A percentile compares a stretch with the other conserved stretches of the same genome.
These are phyloP conservation scores for Conomelus anceps DNA, from an alignment of 2,888 invertebrate species.

Conservation along the genomic window DNA sequence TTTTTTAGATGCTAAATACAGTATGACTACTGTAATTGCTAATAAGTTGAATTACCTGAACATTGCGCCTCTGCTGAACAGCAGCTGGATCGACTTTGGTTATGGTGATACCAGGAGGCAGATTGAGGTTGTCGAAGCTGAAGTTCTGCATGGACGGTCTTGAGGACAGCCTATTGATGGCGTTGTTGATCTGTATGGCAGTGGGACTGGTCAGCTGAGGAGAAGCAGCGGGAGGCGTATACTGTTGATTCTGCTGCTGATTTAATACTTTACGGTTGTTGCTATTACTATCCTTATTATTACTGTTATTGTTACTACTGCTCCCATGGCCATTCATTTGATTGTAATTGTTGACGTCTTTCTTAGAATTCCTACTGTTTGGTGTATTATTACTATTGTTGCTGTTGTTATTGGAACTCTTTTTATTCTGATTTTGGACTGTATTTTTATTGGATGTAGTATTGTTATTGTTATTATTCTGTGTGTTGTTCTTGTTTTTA, in stretches of 20 bases:
- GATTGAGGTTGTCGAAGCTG: conserved; percentile 51
- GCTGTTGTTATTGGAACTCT: conserved; percentile 7
- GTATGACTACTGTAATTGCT: neutral
- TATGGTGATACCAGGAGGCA: conserved; percentile 71
- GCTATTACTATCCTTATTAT: conserved; percentile 2
- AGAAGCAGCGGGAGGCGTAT: conserved; percentile 15
- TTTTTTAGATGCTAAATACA: no score
- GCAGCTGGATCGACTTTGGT: conserved; percentile 46
- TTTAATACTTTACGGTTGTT: conserved; percentile 17
- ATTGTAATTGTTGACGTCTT: conserved; percentile 17
- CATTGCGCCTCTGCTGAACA: conserved; percentile 36
- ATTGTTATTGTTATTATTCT: conserved; percentile 32
- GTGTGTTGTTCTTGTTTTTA: conserved; percentile 22
- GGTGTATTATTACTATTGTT: neutral
- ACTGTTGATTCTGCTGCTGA: conserved; percentile 2
- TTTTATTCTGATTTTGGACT: conserved; percentile 17
- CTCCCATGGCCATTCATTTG: conserved; percentile 24
- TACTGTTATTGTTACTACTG: conserved; percentile 17
- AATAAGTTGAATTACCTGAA: conserved; percentile 22
- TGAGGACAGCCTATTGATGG: conserved; percentile 34
- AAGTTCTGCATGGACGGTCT: conserved; percentile 28
- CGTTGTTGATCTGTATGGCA: conserved; percentile 37
- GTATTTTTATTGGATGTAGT: conserved; percentile 19
- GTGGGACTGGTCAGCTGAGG: conserved; percentile 34
- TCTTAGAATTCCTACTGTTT: conserved; percentile 26